Conservation (phyloP, 2,797 vertebrate species). For the Poecilia gillii region DNA sequence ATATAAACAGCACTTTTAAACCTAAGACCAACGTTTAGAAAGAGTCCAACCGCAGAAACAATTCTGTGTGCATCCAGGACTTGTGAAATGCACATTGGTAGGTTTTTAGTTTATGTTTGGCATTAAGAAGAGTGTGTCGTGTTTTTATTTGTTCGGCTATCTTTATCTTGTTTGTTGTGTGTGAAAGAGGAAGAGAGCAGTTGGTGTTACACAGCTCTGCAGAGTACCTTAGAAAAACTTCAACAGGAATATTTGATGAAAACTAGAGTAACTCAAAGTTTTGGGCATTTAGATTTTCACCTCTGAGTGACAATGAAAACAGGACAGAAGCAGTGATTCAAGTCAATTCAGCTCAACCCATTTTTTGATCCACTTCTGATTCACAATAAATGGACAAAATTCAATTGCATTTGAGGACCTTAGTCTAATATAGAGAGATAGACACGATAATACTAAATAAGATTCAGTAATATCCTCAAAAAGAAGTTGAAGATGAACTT, state of each 20-base stretch:
- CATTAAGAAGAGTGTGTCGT: neutral
- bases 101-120: neutral
- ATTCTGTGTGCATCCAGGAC: neutral
- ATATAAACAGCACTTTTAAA: neutral
- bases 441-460: neutral
- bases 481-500: neutral
- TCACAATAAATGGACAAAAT: neutral
- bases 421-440: neutral
- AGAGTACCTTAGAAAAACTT: slow-evolving; percentile 21
- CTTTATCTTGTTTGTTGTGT: slow-evolving; percentile 32
- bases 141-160: neutral
- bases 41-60: neutral
- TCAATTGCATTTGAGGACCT: neutral
- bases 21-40: neutral
- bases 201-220: neutral
- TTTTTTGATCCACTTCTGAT: neutral
- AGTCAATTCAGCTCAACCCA: neutral
- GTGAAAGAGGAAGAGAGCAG: slow-evolving; percentile 2
- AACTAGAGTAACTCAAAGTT: slow-evolving; percentile 64
- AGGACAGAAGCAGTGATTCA: neutral
- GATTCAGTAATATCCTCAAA: neutral
- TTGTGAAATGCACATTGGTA: neutral
- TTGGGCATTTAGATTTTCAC: neutral
- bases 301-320: neutral
- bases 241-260: slow-evolving; percentile 58